A percentile compares a stretch with the other conserved stretches of the same genome.
Conservation (phyloP, 2,113 vertebrate species). For the Engystomops pustulosus region DNA sequence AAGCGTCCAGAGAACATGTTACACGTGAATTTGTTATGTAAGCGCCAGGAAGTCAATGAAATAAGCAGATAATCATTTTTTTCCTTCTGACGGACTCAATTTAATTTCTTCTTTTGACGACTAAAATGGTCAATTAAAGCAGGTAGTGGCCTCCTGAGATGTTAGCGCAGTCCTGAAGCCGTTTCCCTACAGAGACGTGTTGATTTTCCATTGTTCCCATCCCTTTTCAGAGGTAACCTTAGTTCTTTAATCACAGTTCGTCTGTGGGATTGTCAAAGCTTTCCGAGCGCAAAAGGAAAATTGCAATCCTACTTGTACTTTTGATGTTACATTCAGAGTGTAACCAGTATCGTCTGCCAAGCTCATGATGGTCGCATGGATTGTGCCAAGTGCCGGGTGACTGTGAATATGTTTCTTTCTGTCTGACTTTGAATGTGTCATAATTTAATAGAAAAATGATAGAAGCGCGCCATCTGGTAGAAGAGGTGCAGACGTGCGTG, state of each 20-base stretch:
- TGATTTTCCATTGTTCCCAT: constrained; percentile 1
- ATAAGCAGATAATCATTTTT: background rate
- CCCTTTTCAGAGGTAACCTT: background rate
- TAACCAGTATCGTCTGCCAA: background rate
- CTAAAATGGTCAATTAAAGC: background rate
- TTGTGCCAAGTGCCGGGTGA: constrained; percentile 5
- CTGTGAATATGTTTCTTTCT: constrained; percentile 13
- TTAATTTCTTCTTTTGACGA: background rate
- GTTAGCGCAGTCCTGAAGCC: background rate
- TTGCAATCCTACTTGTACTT: constrained; percentile 12
- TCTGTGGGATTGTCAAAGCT: background rate
- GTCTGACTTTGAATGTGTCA: constrained; percentile 2
- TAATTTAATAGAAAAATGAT: constrained; percentile 27
- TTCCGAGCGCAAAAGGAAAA: background rate
- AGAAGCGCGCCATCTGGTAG: background rate
- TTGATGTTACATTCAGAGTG: constrained; percentile 7
- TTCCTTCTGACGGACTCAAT: background rate
- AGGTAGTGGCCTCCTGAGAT: background rate
- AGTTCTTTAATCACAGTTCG: background rate
- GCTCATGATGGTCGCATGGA: background rate
- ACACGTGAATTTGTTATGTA: no score
- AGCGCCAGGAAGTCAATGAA: background rate
- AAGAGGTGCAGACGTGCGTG: background rate
- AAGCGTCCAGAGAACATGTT: no score
- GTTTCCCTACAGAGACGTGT: background rate